Base-by-base conservation (phyloP, 2,888 invertebrate genomes). In the Drosophila kuntzei region DNA sequence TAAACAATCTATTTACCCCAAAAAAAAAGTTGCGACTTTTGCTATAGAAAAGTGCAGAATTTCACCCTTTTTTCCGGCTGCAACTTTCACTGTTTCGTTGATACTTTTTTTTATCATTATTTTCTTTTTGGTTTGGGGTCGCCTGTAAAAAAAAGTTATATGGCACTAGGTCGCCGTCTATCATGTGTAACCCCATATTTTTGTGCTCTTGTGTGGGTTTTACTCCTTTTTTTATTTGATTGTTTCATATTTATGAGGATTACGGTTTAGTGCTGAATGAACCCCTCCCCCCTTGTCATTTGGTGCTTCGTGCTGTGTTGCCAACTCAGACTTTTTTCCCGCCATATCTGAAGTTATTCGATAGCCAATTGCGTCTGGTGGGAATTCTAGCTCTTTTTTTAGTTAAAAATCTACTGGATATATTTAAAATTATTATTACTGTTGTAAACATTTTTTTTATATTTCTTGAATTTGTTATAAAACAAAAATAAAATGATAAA, bases 211-310 rank as follows among this genome's bases (percentile, higher is more conserved):
- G 57, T 49, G 65, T 68, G 55, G 55, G 51, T 68, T 67, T 74
- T 67, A 68, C 70, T 73, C 62, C 55, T 32, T 29, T 25, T 68
- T 76, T 83, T 80, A 78, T 88, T 83, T 88, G 89, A 88, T 85
- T 85, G 89, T 86, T 88, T 86, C 79, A 79, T 88, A 85, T 85
- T 88, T 86, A 80, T 85, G 84, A 80, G 83, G 84, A 88, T 85
- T 88, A 85, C 74, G 80, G 82, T 53, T 73, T 61, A 82, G 70
- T 75, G 76, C 55, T 68, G 76, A 65, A 68, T 75, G 67, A 25
- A 37, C 50, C 37, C 25, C 54, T 63, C 60, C 49, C 37, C n/a
- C n/a, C n/a, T n/a, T n/a, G n/a, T n/a, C n/a, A n/a, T n/a, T n/a
- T n/a, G n/a, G n/a, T n/a, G n/a, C n/a, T n/a, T n/a, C n/a, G n/a